These are phyloP conservation scores for Pocillopora grandis DNA, from an alignment of 92 coral and sea anemone genomes.

Conservation along the genomic window DNA sequence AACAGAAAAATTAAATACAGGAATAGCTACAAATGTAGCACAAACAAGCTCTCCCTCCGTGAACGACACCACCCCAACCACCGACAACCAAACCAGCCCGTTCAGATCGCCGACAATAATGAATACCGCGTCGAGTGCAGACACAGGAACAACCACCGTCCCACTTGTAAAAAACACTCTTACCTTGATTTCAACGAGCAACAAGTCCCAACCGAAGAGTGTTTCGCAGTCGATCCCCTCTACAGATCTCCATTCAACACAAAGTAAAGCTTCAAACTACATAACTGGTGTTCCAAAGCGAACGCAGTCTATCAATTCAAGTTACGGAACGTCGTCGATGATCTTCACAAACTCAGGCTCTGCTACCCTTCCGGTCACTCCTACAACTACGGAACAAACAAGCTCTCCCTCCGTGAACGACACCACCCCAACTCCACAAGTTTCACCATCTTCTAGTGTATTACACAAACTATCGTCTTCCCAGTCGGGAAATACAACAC, in stretches of 20 bases:
- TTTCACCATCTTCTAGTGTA: background rate
- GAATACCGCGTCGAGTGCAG: background rate
- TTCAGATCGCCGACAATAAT: background rate
- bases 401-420: no score
- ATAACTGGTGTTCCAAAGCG: background rate
- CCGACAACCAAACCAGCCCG: background rate
- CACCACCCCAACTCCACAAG: background rate
- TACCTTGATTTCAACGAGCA: no score
- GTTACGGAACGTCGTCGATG: background rate
- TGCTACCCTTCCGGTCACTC: no score
- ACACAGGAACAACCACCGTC: no score
- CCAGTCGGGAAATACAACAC: background rate
- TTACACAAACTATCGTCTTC: no score
- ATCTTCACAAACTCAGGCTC: no score
- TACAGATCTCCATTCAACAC: background rate
- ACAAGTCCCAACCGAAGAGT: background rate
- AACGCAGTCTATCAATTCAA: background rate
- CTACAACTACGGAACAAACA: background rate
- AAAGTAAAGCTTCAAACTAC: background rate
- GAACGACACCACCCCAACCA: background rate
- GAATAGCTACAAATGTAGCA: background rate
- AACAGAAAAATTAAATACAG: background rate
- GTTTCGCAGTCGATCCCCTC: background rate
- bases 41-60: background rate
- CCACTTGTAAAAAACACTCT: no score